phyloP scores from a whole-genome alignment of 2,797 vertebrate species.

The Fratercula arctica region DNA sequence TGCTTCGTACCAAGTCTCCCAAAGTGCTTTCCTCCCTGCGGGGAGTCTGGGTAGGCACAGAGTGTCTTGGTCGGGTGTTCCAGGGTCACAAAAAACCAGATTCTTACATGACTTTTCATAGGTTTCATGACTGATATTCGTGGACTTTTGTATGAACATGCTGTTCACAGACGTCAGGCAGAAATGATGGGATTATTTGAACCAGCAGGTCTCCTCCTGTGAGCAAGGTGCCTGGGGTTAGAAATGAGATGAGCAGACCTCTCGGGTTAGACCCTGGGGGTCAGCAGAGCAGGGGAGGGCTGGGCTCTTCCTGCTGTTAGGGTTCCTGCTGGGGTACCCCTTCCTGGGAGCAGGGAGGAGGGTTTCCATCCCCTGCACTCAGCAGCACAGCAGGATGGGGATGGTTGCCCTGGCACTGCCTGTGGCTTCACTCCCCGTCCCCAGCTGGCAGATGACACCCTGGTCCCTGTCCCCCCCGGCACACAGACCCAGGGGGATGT shows the following conservation, averaged over 20 bases:
- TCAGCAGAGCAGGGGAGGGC: background rate
- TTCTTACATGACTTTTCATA: background rate
- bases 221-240: rapidly evolving
- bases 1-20: background rate
- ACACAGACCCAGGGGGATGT: background rate
- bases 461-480: rapidly evolving
- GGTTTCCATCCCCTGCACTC: background rate
- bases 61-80: too few relatives aligned
- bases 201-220: background rate
- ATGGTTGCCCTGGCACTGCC: background rate
- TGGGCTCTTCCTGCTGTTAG: too few relatives aligned
- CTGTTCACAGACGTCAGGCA: background rate
- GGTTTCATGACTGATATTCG: rapidly evolving
- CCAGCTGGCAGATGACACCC: background rate
- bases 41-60: background rate
- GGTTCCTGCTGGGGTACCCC: background rate
- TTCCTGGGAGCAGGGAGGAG: rapidly evolving
- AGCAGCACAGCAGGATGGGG: background rate
- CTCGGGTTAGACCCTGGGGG: background rate
- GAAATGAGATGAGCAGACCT: background rate
- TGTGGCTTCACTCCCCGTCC: rapidly evolving
- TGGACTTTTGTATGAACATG: rapidly evolving
- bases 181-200: background rate
- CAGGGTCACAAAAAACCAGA: too few relatives aligned
- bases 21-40: background rate